Evolutionary conservation across 2,797 vertebrate species (phyloP).

Genomic region (Lemur catta): DNA sequence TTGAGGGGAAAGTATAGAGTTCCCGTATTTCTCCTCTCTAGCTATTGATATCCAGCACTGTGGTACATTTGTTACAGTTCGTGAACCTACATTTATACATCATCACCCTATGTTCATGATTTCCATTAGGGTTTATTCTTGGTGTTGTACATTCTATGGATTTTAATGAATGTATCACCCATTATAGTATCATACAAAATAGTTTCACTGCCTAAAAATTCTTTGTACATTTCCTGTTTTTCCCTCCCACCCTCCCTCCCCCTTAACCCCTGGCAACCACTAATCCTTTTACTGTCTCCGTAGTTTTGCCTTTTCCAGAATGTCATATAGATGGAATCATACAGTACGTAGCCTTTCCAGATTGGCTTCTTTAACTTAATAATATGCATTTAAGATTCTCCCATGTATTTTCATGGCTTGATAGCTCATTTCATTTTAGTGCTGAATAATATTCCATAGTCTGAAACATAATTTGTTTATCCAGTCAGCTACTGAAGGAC

Average conservation of each 20-base stretch:
- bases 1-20: not conserved
- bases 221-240: not conserved
- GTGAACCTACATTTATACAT: not conserved
- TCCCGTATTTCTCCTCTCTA: not conserved
- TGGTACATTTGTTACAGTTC: not conserved
- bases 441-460: not conserved
- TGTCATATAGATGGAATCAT: not conserved
- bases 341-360: not conserved
- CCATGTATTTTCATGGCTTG: not conserved
- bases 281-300: not conserved
- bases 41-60: not conserved
- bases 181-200: not conserved
- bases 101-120: not conserved
- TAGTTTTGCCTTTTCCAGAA: not conserved
- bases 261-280: not conserved
- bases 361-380: not conserved
- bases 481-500: not conserved
- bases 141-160: not conserved
- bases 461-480: not conserved
- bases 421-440: not conserved
- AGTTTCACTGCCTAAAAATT: not conserved
- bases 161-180: not conserved
- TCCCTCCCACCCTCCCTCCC: not conserved
- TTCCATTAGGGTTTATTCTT: not conserved
- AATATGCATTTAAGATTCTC: not conserved